Evolutionary conservation across 2,888 invertebrate genomes (phyloP), one percentile per base, ranked within the genome.

Genomic region (Hofmannophila pseudospretella): DNA sequence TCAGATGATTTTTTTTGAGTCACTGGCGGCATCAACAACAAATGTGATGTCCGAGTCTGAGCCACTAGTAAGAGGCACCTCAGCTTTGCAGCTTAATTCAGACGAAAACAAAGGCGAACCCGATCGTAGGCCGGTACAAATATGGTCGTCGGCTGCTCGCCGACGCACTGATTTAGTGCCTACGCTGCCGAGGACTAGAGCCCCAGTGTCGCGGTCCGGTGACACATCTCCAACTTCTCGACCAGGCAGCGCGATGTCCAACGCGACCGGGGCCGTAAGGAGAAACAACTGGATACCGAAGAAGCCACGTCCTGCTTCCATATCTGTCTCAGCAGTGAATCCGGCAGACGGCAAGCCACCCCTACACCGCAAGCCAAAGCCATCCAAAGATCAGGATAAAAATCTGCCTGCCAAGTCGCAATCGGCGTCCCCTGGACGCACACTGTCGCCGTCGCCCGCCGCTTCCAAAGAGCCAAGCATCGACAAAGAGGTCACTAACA

Each of bases 151-250:
- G 49, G 93, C 94, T 67, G 94, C 94, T 63, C 91, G 95, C 60
- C 91, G 95, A 62, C 93, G 94, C 84, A 96, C 96, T 48, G 96
- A 96, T 89, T 89, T 96, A 72, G 94, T 95, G 88, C 96, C 96
- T 51, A 96, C 96, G 58, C 90, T 94, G 78, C 95, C 96, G 58
- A 92, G 81, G 29, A 73, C 80, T 34, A 74, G 84, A 47, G 75
- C 79, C 45, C 81, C 85, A 84, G 86, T 85, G 84, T 88, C 90
- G 55, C 89, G 92, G 58, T 92, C 92, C 52, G 93, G 94, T 52
- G 93, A 93, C 66, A 91, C 91, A 52, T 94, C 94, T 46, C 93
- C 93, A 45, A 80, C 88, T 68, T 96, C 96, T 55, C 90, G 96
- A 72, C 96, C 96, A 47, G 93, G 93, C 75, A 95, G 95, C 87